Conservation (phyloP, 2,888 invertebrate genomes). For the Patella pellucida region DNA sequence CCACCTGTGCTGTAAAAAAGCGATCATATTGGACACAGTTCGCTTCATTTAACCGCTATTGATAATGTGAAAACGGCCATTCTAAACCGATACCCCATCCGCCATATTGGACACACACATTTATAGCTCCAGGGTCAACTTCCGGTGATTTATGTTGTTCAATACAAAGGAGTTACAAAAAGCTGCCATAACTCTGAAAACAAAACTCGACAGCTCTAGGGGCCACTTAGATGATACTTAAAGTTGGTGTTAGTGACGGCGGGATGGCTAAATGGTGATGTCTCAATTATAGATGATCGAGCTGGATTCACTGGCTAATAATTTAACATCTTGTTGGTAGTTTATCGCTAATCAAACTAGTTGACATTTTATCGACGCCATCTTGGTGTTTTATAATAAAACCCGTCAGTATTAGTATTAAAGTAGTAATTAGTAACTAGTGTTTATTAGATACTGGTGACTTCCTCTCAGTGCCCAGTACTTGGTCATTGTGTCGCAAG, state of each 20-base stretch:
- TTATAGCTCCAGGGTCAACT: conserved; percentile 2
- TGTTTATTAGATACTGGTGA: no score
- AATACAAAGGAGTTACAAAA: conserved; percentile 8
- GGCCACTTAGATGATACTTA: neutral
- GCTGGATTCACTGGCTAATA: no score
- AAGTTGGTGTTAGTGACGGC: neutral
- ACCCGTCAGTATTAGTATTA: no score
- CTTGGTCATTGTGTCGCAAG: no score
- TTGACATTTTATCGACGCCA: no score
- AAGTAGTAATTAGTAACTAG: no score
- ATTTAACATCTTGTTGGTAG: no score
- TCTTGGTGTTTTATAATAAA: no score
- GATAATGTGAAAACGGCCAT: neutral
- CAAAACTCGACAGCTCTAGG: neutral
- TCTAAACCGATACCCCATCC: neutral
- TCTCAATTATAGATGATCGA: neutral
- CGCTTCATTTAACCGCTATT: conserved; percentile 4
- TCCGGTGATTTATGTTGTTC: conserved; percentile 7
- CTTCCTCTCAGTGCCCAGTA: no score
- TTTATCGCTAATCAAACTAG: no score
- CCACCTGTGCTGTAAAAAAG: conserved; percentile 8
- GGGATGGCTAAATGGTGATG: neutral
- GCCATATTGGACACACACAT: conserved; percentile 1
- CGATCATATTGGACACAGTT: neutral
- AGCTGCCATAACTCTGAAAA: conserved; percentile 1